phyloP scores from a whole-genome alignment of 2,888 invertebrate genomes.

The Oxystoma pomonae region DNA sequence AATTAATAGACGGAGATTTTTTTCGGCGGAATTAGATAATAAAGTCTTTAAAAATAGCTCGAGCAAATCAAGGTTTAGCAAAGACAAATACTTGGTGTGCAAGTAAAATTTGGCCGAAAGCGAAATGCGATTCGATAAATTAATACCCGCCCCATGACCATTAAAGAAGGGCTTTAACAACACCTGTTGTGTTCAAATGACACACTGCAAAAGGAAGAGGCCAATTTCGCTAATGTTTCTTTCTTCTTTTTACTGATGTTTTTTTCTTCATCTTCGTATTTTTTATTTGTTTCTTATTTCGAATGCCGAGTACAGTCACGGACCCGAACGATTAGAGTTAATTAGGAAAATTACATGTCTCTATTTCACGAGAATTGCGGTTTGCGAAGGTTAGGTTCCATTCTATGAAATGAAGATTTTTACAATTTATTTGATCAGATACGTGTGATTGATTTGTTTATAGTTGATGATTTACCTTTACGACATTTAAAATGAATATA shows the following conservation, averaged over 20 bases:
- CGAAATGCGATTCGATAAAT: background rate
- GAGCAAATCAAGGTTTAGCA: too few species aligned
- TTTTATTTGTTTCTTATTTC: conserved; percentile 32
- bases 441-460: too few species aligned
- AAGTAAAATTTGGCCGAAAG: too few species aligned
- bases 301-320: conserved; percentile 43
- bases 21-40: too few species aligned
- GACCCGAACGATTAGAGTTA: conserved; percentile 47
- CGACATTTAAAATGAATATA: too few species aligned
- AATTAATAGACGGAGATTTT: too few species aligned
- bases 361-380: conserved; percentile 44
- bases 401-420: too few species aligned
- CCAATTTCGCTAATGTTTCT: conserved; percentile 40
- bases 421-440: too few species aligned
- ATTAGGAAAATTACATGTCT: conserved; percentile 49
- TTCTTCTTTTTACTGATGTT: background rate
- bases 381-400: conserved; percentile 37
- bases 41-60: too few species aligned
- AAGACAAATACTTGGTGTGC: too few species aligned
- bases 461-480: too few species aligned
- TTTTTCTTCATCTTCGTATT: conserved; percentile 6
- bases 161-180: conserved; percentile 23
- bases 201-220: conserved; percentile 44
- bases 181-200: conserved; percentile 46
- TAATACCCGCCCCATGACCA: conserved; percentile 8